These are phyloP conservation scores for Enteromius treurensis DNA, from an alignment of 2,797 vertebrate genomes.

Conservation along the genomic window DNA sequence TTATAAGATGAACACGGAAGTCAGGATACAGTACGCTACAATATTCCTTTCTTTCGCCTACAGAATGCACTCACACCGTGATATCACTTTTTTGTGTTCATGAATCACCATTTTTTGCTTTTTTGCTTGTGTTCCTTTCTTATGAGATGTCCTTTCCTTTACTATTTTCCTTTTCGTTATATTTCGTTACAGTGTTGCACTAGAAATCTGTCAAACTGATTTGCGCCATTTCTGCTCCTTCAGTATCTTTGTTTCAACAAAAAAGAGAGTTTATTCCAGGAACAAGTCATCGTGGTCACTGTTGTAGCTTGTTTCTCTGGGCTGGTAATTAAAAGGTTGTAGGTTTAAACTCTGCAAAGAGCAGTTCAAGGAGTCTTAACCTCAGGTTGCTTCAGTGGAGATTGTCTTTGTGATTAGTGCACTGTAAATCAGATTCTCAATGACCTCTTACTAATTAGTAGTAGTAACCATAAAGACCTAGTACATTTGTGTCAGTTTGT, in stretches of 20 bases:
- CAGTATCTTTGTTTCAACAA: neutral
- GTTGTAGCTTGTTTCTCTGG: neutral
- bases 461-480: neutral
- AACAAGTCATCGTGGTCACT: neutral
- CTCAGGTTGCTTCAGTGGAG: constrained; percentile 1
- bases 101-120: neutral
- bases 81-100: neutral
- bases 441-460: neutral
- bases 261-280: neutral
- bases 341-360: neutral
- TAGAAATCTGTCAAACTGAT: neutral
- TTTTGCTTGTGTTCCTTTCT: neutral
- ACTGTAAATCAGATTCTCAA: neutral
- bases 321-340: neutral
- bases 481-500: neutral
- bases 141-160: neutral
- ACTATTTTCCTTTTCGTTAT: neutral
- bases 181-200: neutral
- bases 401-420: neutral
- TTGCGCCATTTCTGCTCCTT: neutral
- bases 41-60: neutral
- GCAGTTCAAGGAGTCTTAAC: neutral
- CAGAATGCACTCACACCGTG: neutral
- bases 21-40: neutral
- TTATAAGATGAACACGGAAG: constrained; percentile 15